Evolutionary conservation across 2,888 invertebrate species (phyloP).

Genomic region (Pycnomerus fuliginosus): DNA sequence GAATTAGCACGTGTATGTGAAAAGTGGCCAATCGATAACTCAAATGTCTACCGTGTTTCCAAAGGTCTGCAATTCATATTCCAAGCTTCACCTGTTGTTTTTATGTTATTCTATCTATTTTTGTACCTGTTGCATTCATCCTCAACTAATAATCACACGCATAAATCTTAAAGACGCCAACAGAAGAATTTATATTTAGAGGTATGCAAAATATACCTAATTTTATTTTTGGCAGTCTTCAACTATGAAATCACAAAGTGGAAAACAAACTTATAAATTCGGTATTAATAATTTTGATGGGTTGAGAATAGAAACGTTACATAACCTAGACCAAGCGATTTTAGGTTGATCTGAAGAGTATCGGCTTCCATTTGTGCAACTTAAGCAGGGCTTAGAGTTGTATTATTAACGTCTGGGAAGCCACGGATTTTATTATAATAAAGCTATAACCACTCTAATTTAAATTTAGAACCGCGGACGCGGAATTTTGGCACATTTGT

Average conservation of each 20-base stretch:
- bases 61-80: no score
- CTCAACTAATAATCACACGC: slow-evolving; percentile 6
- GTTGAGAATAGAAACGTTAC: slow-evolving; percentile 12
- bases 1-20: no score
- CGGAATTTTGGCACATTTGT: slow-evolving; percentile 27
- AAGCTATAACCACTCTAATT: slow-evolving; percentile 6
- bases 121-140: slow-evolving; percentile 7
- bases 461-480: slow-evolving; percentile 15
- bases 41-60: no score
- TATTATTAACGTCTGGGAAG: no score
- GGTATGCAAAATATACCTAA: slow-evolving; percentile 9
- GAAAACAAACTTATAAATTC: slow-evolving; percentile 7
- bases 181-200: slow-evolving; percentile 13
- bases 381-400: no score
- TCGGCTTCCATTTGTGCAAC: no score
- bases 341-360: no score
- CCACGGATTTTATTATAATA: slow-evolving; percentile 9
- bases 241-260: slow-evolving; percentile 1
- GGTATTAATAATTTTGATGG: slow-evolving; percentile 5
- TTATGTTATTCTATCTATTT: slow-evolving; percentile 8
- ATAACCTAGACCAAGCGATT: no score
- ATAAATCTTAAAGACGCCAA: slow-evolving; percentile 8
- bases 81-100: slow-evolving; percentile 18
- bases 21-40: no score
- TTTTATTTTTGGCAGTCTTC: slow-evolving; percentile 9